These are phyloP conservation scores for Gymnothorax reevesii DNA, from an alignment of 2,797 vertebrate genomes.

Conservation along the genomic window DNA sequence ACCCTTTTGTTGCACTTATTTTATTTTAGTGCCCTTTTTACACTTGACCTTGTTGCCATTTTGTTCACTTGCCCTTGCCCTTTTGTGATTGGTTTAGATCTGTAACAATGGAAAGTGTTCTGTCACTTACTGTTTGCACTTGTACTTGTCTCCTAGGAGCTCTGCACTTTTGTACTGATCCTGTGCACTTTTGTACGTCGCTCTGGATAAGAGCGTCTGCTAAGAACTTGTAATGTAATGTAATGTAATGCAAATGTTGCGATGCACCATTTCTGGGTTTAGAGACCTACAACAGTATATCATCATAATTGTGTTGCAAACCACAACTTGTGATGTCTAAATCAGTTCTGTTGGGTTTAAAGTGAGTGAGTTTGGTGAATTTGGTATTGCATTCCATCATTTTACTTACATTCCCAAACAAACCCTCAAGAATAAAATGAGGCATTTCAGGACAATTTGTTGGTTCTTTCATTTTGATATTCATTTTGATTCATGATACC, in stretches of 20 bases:
- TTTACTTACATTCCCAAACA: background rate
- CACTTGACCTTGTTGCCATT: too few relatives aligned
- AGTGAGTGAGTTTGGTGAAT: background rate
- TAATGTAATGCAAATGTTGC: constrained; percentile 3
- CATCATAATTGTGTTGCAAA: constrained; percentile 1
- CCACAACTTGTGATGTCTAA: background rate
- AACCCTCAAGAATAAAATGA: background rate
- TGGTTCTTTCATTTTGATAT: background rate
- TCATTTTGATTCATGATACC: background rate
- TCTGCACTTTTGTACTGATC: too few relatives aligned
- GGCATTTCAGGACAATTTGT: background rate
- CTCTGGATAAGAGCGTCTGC: too few relatives aligned
- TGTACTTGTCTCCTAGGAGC: too few relatives aligned
- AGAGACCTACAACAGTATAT: background rate
- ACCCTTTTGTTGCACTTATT: too few relatives aligned
- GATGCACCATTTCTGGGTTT: background rate
- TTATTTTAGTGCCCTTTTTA: too few relatives aligned
- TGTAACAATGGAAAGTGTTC: too few relatives aligned
- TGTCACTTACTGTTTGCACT: too few relatives aligned
- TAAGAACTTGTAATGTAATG: too few relatives aligned
- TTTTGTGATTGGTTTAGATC: too few relatives aligned
- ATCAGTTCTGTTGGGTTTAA: background rate
- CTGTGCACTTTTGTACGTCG: too few relatives aligned
- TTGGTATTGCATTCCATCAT: background rate
- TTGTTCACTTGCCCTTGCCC: too few relatives aligned